These are phyloP conservation scores for Manis javanica DNA, from an alignment of 2,797 vertebrate genomes.

Conservation along the genomic window DNA sequence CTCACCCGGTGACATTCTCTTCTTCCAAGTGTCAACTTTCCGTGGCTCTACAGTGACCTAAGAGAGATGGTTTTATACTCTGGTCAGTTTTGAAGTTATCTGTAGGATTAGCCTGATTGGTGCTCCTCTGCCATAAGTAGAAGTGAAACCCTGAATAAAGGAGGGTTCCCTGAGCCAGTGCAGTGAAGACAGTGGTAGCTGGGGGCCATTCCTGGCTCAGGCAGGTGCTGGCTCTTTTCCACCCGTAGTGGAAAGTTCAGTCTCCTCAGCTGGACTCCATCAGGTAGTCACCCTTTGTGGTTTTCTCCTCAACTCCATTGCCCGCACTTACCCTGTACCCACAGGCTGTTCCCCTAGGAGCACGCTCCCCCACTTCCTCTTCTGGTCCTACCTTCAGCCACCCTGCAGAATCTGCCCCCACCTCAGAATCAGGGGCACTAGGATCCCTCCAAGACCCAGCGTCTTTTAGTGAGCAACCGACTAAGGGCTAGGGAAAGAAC, in stretches of 20 bases:
- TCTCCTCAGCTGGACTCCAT: neutral
- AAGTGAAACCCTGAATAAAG: neutral
- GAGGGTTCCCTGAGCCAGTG: neutral
- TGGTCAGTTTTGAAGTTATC: neutral
- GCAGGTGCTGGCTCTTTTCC: neutral
- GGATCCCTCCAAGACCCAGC: neutral
- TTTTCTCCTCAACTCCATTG: neutral
- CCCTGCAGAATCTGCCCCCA: neutral
- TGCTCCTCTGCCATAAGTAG: neutral
- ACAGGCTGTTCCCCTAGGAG: neutral
- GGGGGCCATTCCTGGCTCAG: neutral
- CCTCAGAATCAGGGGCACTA: neutral
- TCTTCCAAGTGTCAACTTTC: neutral
- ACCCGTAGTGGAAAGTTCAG: neutral
- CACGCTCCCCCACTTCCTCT: neutral
- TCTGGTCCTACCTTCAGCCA: neutral
- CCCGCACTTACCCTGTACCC: neutral
- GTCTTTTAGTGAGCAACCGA: neutral
- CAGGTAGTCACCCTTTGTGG: neutral
- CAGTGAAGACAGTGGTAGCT: too few relatives aligned
- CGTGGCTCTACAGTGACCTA: neutral
- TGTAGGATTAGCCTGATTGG: neutral
- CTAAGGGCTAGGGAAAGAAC: neutral
- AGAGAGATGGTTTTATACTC: neutral
- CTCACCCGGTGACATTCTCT: neutral